A percentile compares a stretch with the other conserved stretches of the same genome.
These are phyloP conservation scores for Teleogryllus oceanicus DNA, from an alignment of 2,888 invertebrate species.

Conservation along the genomic window DNA sequence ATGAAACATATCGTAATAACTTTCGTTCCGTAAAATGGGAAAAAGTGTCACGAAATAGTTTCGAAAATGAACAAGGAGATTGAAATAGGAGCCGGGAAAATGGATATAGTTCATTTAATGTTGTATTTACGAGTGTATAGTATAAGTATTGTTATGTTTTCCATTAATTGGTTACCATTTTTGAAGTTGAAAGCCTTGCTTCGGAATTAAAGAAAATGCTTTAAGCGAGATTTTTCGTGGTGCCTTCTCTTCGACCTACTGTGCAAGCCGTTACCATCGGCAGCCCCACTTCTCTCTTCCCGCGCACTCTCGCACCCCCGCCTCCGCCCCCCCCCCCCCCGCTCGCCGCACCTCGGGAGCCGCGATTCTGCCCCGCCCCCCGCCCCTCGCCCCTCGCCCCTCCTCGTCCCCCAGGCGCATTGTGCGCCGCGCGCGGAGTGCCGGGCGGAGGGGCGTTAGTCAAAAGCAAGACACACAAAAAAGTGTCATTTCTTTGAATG, in stretches of 20 bases:
- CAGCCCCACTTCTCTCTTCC: neutral
- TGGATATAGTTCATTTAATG: too few relatives aligned
- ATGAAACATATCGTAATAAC: too few relatives aligned
- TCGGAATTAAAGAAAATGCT: too few relatives aligned
- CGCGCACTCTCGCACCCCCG: neutral
- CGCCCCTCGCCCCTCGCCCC: neutral
- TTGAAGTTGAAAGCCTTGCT: too few relatives aligned
- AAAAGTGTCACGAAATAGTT: too few relatives aligned
- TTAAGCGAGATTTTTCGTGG: neutral
- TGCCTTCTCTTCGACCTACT: neutral
- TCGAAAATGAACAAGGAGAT: too few relatives aligned
- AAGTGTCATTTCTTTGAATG: conserved; percentile 18
- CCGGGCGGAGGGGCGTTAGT: conserved; percentile 1
- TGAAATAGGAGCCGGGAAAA: too few relatives aligned
- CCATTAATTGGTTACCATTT: too few relatives aligned
- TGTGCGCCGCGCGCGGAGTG: neutral
- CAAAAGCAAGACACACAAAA: conserved; percentile 18
- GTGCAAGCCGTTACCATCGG: neutral
- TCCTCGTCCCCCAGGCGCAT: neutral
- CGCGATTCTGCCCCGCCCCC: neutral
- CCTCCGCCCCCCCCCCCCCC: neutral
- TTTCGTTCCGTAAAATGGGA: too few relatives aligned
- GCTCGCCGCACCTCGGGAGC: neutral
- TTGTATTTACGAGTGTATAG: too few relatives aligned
- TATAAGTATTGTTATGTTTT: too few relatives aligned